These are phyloP conservation scores for Steatocranus sp. DNA, from an alignment of 2,797 vertebrate genomes.

Conservation along the genomic window DNA sequence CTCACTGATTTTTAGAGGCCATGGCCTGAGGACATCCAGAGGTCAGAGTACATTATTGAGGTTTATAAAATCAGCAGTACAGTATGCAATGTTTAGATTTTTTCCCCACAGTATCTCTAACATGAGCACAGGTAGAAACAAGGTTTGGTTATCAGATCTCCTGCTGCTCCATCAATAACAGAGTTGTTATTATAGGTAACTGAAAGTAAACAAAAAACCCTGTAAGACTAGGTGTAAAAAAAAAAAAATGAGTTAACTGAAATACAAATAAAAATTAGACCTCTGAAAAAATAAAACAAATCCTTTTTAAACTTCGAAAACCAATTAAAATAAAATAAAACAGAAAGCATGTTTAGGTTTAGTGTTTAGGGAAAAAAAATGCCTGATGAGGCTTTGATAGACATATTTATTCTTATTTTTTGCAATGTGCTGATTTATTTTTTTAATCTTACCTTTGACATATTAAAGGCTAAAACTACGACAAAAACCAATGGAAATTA, in stretches of 20 bases:
- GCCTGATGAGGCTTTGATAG: background rate
- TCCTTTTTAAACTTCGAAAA: background rate
- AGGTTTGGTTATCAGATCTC: background rate
- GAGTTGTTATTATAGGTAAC: background rate
- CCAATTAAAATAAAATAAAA: background rate
- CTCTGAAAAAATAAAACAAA: background rate
- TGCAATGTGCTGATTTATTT: background rate
- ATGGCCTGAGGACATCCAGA: background rate
- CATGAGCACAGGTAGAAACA: background rate
- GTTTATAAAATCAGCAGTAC: background rate
- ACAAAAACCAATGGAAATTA: background rate
- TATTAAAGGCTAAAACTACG: background rate
- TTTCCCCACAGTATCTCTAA: background rate
- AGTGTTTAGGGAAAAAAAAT: background rate
- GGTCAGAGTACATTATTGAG: background rate
- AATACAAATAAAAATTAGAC: background rate
- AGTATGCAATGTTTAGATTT: background rate
- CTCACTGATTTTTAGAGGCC: conserved; percentile 16
- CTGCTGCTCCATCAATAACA: background rate
- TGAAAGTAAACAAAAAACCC: background rate
- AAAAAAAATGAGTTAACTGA: background rate
- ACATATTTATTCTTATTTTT: background rate
- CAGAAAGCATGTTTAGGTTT: background rate
- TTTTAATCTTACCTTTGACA: background rate
- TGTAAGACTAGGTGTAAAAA: background rate